Base-by-base conservation (phyloP, 2,888 invertebrate genomes). In the Rapana venosa region DNA sequence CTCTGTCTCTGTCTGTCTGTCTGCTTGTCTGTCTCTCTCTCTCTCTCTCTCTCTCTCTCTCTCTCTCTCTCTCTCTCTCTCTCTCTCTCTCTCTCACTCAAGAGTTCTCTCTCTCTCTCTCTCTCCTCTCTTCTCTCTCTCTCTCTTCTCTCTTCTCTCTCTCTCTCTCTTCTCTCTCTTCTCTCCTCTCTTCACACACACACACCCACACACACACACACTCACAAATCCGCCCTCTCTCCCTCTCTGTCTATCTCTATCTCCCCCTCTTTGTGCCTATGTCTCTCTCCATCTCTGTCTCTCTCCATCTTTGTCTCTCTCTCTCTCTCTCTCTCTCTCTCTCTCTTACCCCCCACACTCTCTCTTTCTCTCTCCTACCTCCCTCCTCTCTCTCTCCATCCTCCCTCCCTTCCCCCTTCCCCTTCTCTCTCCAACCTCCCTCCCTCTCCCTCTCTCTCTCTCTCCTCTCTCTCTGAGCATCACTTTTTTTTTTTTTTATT, bases 1-100 rank as follows among this genome's bases (percentile, higher is more conserved):
- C 77, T 77, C 77, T 77, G 17, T 77, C n/a, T 77, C 77, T 77
- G 17, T 77, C 77, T 77, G 1, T 77, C 77, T 66, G 5, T 66
- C 66, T 66, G 6, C 13, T 13, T 66, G 17, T 77, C 77, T 77
- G 4, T 77, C 77, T 77, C 77, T 77, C 77, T 77, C n/a, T 77
- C 77, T 77, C 77, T 77, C 30, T 77, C 77, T 77, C 77, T 77
- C 77, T 77, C 30, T 77, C 77, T 77, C 77, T 77, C 77, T 77
- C 30, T 77, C 77, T 77, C 77, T 77, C 77, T 77, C n/a, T 77
- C 30, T 77, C 77, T 77, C 77, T 77, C 77, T 77, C n/a, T 77
- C 20, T 77, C 47, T 47, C 8, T 47, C 8, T 74, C 47, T 47
- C 47, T 47, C 47, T 47, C 47, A 2, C 47, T 47, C 47, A 2